Evolutionary conservation across 2,113 vertebrate species (phyloP), one percentile per base, ranked within the genome.

Genomic region (Tretioscincus oriximinensis): DNA sequence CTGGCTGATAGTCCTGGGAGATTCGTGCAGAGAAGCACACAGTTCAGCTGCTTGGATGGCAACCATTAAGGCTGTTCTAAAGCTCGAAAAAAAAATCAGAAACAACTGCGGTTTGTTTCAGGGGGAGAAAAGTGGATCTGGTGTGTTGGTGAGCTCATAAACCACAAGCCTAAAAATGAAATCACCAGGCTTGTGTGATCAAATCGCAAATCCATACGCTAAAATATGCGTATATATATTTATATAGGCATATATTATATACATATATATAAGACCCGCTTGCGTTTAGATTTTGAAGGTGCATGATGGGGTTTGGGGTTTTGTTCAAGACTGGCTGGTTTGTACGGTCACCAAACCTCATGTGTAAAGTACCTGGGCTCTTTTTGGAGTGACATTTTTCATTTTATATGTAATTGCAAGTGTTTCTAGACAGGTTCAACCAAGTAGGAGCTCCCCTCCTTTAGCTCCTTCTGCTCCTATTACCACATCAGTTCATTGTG

Each of bases 151-250:
- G 81, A 83, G 63, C 54, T 76, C 86, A 88, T 2, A 73, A 86
- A 83, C 86, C 81, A 80, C 16, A 74, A 82, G 26, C 0, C 72
- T 45, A 80, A 82, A 81, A 78, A 76, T 78, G 29, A 61, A 86
- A 58, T 90, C 86, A 84, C 81, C 81, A 83, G 67, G 70, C 79
- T 2, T 20, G 63, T 78, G 84, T 26, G 45, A 71, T 47, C 78
- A 63, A 71, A 54, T 66, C 78, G 22, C 41, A 80, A 65, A 73
- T 24, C 69, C 41, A 26, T 26, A 26, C 11, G 64, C 68, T 47
- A 49, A 80, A 64, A n/a, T n/a, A n/a, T n/a, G n/a, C n/a, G n/a
- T n/a, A n/a, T n/a, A n/a, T n/a, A n/a, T n/a, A n/a, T n/a, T n/a
- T n/a, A n/a, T n/a, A n/a, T n/a, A n/a, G n/a, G n/a, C n/a, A n/a